phyloP scores from a whole-genome alignment of 2,888 invertebrate species.

The Alcis repandata region DNA sequence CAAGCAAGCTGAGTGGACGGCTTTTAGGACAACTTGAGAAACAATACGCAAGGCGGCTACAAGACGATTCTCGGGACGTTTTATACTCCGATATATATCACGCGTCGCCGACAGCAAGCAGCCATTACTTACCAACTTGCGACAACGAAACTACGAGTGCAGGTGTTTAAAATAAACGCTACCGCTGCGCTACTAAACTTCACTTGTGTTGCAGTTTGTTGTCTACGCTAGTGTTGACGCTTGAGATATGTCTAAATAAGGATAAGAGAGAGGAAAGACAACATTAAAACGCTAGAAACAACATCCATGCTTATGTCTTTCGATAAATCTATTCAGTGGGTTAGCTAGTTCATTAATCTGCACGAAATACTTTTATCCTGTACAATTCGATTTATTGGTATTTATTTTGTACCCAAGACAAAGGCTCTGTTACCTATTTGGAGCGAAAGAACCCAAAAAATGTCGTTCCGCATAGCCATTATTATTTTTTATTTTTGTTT shows the following conservation, averaged over 20 bases:
- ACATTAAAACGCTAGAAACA: no score
- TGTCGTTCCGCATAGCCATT: no score
- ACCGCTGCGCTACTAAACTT: conserved; percentile 5
- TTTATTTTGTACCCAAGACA: no score
- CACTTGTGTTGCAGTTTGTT: conserved; percentile 8
- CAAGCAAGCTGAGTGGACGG: not conserved
- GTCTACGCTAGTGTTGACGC: not conserved
- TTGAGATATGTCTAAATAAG: not conserved
- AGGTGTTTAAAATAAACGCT: conserved; percentile 26
- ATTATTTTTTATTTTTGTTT: not conserved
- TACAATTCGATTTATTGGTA: no score
- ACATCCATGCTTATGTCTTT: no score
- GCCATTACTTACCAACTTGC: conserved; percentile 29
- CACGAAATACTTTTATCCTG: not conserved
- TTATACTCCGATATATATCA: conserved; percentile 25
- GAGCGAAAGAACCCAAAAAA: no score
- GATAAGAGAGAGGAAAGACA: no score
- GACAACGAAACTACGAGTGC: conserved; percentile 13
- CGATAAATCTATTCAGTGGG: not conserved
- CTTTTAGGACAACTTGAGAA: not conserved
- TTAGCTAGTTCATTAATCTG: not conserved
- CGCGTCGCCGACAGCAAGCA: conserved; percentile 20
- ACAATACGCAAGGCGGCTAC: not conserved
- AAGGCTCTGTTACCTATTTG: no score
- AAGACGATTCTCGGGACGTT: not conserved